Base-by-base conservation (phyloP, 2,888 invertebrate species). In the Adelognathus sp. region DNA sequence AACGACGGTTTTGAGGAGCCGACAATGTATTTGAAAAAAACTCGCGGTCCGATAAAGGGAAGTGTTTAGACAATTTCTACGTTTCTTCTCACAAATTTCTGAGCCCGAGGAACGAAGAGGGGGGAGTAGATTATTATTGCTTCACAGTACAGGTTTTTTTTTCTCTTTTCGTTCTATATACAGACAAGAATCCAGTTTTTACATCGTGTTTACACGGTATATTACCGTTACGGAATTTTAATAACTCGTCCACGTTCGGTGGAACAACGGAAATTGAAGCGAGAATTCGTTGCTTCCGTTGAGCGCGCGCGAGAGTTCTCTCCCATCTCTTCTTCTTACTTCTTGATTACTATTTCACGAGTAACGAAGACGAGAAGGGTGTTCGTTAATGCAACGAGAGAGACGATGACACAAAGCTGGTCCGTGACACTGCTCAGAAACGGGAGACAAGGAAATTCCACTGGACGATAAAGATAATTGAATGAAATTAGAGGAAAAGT, bases 251-350 rank as follows among this genome's bases (percentile, higher is more conserved):
- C 56, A 18, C 36, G 61, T 50, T 64, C 64, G 61, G 56, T 39
- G 50, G 72, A 56, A 77, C 58, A 69, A 74, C 66, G n/a, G 44
- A 78, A 73, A 70, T 70, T 70, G 78, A 50, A 52, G 60, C 11
- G 70, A 66, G 70, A 73, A 78, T 78, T 78, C 58, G 78, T 78
- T 56, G 69, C 70, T 78, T 78, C 78, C 78, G 78, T 70, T 70
- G 31, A 56, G 33, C 67, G 6, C 56, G 16, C 46, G 31, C 33
- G 9, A 16, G 16, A 21, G 16, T 18, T 54, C 11, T 18, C 27
- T 50, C 18, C 16, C 24, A 1, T 27, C 31, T 52, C 50, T 52
- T 27, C 3, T 46, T 46, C 31, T 31, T 29, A 4, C 16, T 46
- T 27, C 16, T 11, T 21, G 6, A 39, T 7, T 41, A 14, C 7